Conservation (phyloP, 2,113 vertebrate genomes). For the Neogobius melanostomus region DNA sequence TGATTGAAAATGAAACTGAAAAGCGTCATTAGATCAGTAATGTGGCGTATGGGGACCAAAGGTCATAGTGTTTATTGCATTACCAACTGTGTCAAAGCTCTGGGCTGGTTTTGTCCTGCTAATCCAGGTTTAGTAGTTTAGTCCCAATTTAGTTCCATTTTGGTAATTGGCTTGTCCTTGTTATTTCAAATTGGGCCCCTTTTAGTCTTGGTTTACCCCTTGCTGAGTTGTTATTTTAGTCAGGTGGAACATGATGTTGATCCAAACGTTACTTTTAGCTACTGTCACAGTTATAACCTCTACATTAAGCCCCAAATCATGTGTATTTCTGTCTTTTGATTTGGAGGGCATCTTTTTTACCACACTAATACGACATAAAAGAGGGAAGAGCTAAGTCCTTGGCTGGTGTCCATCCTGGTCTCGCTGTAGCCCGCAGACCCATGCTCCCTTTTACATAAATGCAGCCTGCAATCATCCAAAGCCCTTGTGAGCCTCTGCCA, state of each 20-base stretch:
- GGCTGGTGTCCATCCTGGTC: not conserved
- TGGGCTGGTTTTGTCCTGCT: not conserved
- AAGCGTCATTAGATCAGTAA: too few relatives aligned
- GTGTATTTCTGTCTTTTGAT: not conserved
- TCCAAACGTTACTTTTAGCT: too few relatives aligned
- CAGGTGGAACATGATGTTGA: too few relatives aligned
- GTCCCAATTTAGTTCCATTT: not conserved
- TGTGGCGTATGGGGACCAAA: not conserved
- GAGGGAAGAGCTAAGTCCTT: not conserved
- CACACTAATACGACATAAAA: constrained; percentile 2
- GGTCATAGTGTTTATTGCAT: too few relatives aligned
- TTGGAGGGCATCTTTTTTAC: not conserved
- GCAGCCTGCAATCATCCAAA: constrained; percentile 1
- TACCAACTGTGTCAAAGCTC: too few relatives aligned
- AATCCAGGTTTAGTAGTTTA: not conserved
- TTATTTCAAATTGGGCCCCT: too few relatives aligned
- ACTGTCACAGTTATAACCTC: not conserved
- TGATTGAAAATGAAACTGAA: too few relatives aligned
- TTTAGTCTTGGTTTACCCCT: not conserved
- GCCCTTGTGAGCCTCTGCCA: constrained; percentile 1
- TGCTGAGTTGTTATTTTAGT: too few relatives aligned
- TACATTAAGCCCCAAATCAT: not conserved
- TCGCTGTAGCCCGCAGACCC: not conserved
- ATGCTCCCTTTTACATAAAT: constrained; percentile 5
- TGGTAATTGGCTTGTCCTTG: not conserved